Percentiles rank a stretch among this genome's conserved stretches.
phyloP scores from a whole-genome alignment of 2,888 invertebrate genomes.

The Emmelina monodactyla region DNA sequence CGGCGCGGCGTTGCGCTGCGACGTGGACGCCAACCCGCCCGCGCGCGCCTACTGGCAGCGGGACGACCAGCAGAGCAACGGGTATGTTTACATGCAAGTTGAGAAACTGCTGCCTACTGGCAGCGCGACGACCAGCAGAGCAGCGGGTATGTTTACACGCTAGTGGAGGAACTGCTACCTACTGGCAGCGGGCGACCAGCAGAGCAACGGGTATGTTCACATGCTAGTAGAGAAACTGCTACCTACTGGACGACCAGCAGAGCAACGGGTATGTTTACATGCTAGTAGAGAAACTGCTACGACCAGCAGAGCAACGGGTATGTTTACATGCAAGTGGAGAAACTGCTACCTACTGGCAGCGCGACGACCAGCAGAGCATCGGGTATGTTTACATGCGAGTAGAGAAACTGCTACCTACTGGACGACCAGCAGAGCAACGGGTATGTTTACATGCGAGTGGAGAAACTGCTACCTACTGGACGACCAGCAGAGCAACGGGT shows the following conservation, averaged over 20 bases:
- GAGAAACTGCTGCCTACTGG: neutral
- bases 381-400: constrained; percentile 7
- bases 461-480: no score
- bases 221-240: no score
- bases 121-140: constrained; percentile 50
- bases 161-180: constrained; percentile 10
- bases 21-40: constrained; percentile 92
- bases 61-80: constrained; percentile 21
- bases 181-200: constrained; percentile 2
- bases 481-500: no score
- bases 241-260: no score
- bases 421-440: no score
- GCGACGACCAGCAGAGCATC: constrained; percentile 59
- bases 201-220: no score
- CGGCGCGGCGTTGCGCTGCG: constrained; percentile 88
- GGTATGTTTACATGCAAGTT: neutral
- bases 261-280: no score
- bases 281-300: no score
- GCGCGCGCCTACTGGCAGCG: constrained; percentile 86
- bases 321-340: neutral
- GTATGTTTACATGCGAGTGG: no score
- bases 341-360: neutral
- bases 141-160: constrained; percentile 32
- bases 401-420: constrained; percentile 10
- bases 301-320: neutral